Evolutionary conservation across 2,113 vertebrate genomes (phyloP).

Genomic region (Paratilapia polleni): DNA sequence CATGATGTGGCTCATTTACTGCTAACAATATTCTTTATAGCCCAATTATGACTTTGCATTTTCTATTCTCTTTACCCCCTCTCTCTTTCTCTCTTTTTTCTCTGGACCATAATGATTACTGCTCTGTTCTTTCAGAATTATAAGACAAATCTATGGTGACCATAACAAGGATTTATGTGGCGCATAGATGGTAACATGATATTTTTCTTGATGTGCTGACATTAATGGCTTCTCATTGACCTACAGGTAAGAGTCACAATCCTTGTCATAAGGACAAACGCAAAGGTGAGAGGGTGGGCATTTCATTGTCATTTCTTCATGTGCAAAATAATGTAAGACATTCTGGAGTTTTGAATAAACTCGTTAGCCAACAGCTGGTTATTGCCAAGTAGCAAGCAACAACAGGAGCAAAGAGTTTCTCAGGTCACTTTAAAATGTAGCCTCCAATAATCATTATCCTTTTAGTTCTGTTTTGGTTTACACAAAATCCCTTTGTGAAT

Average conservation of each 20-base stretch:
- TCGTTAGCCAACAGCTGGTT: no score
- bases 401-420: no score
- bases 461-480: no score
- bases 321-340: background rate
- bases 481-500: no score
- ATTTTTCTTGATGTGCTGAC: background rate
- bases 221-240: conserved; percentile 18
- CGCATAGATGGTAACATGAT: background rate
- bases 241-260: background rate
- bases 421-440: no score
- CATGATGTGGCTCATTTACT: conserved; percentile 61
- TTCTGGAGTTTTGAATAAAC: background rate
- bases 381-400: no score
- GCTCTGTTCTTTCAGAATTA: conserved; percentile 20
- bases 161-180: conserved; percentile 43
- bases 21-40: conserved; percentile 66
- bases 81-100: conserved; percentile 1
- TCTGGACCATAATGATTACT: conserved; percentile 19
- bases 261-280: background rate
- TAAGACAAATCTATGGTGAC: conserved; percentile 23
- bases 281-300: background rate
- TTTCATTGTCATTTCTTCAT: background rate
- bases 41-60: conserved; percentile 66
- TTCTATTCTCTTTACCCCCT: conserved; percentile 25
- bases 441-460: no score